A percentile compares a stretch with the other conserved stretches of the same genome.
Evolutionary conservation across 2,113 vertebrate species (phyloP).

Genomic region (Salvator merianae): DNA sequence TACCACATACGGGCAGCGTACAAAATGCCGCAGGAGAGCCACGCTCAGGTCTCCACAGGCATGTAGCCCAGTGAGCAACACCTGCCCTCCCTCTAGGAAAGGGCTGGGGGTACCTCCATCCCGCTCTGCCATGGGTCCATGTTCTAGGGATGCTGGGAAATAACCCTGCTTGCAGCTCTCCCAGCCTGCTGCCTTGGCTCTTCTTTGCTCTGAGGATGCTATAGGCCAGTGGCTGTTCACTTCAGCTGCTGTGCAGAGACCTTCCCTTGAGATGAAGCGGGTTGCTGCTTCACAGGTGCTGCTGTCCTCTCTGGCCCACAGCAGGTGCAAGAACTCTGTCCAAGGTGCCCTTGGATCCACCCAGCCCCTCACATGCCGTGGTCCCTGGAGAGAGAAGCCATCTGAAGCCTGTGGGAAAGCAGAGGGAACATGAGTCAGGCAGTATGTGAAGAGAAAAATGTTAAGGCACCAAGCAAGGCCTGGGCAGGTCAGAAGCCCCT

Average conservation of each 20-base stretch:
- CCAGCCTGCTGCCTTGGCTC: too few species aligned
- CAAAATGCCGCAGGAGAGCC: slow-evolving; percentile 87
- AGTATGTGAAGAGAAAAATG: background rate
- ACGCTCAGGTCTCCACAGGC: slow-evolving; percentile 92
- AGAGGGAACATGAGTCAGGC: too few species aligned
- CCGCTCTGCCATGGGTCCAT: background rate
- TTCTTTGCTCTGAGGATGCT: background rate
- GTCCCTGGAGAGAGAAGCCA: slow-evolving; percentile 42
- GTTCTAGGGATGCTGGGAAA: background rate
- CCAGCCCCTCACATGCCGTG: slow-evolving; percentile 79
- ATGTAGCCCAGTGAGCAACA: slow-evolving; percentile 89
- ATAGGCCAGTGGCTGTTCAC: too few species aligned
- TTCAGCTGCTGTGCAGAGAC: too few species aligned
- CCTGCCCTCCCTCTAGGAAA: background rate
- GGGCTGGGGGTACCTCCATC: too few species aligned
- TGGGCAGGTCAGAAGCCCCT: too few species aligned
- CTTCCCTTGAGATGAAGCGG: background rate
- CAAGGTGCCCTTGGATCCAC: slow-evolving; percentile 81
- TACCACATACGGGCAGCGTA: slow-evolving; percentile 74
- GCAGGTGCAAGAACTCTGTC: slow-evolving; percentile 77
- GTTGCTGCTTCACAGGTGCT: rapidly evolving
- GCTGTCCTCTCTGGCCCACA: background rate
- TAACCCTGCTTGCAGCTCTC: rapidly evolving
- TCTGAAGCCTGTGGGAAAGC: slow-evolving; percentile 28
- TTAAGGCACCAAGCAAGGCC: too few species aligned